Conservation (phyloP, 2,888 invertebrate genomes). For the Dascillus cervinus region DNA sequence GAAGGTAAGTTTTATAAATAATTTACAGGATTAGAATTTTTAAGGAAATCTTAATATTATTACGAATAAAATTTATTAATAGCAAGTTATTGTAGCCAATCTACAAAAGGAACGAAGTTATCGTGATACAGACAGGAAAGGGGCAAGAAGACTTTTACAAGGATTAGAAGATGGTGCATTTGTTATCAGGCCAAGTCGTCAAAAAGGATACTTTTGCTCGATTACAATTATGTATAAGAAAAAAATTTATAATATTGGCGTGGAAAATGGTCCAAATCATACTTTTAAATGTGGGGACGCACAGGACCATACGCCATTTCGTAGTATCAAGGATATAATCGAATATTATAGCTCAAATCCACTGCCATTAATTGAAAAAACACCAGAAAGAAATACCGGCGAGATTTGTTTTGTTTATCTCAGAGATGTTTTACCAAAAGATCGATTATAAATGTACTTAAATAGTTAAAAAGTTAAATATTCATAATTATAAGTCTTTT, state of each 20-base stretch:
- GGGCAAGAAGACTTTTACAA: slow-evolving; percentile 9
- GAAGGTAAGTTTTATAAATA: too few species aligned
- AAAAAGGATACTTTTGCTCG: slow-evolving; percentile 11
- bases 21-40: too few species aligned
- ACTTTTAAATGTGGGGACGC: slow-evolving; percentile 7
- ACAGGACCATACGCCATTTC: slow-evolving; percentile 8
- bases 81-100: too few species aligned
- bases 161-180: slow-evolving; percentile 15
- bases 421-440: slow-evolving; percentile 11
- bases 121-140: slow-evolving; percentile 14
- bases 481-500: too few species aligned
- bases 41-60: too few species aligned
- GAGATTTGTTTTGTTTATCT: too few species aligned
- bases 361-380: slow-evolving; percentile 6
- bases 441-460: too few species aligned
- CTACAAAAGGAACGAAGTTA: slow-evolving; percentile 9
- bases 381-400: too few species aligned
- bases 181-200: slow-evolving; percentile 14
- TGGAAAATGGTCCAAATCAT: slow-evolving; percentile 4
- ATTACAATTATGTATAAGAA: slow-evolving; percentile 11
- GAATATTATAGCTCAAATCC: slow-evolving; percentile 10
- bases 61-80: too few species aligned
- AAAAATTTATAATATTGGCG: slow-evolving; percentile 15
- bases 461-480: too few species aligned
- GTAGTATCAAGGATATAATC: slow-evolving; percentile 12